These are phyloP conservation scores for Melanchra persicariae DNA, from an alignment of 2,888 invertebrate species.

Conservation along the genomic window DNA sequence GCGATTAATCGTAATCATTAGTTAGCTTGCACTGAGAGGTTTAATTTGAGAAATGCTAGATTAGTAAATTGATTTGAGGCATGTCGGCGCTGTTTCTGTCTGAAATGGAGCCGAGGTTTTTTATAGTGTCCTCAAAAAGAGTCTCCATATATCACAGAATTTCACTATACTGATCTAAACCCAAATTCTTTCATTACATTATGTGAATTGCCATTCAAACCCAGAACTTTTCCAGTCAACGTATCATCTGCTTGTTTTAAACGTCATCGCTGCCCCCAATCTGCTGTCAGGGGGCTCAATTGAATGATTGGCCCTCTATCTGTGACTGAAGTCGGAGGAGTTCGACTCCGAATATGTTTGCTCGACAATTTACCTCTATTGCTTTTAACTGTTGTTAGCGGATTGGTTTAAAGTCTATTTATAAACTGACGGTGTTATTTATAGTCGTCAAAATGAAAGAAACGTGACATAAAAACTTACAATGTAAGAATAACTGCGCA, in stretches of 20 bases:
- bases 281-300: slow-evolving; percentile 68
- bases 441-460: background rate
- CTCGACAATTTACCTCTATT: slow-evolving; percentile 24
- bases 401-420: background rate
- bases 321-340: slow-evolving; percentile 36
- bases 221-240: slow-evolving; percentile 11
- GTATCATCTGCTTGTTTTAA: background rate
- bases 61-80: slow-evolving; percentile 17
- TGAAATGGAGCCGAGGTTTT: background rate
- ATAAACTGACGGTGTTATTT: slow-evolving; percentile 14
- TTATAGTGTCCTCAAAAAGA: background rate
- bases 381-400: background rate
- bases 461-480: background rate
- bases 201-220: no score
- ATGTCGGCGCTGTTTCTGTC: slow-evolving; percentile 7
- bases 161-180: background rate
- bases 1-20: slow-evolving; percentile 49
- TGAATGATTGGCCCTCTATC: slow-evolving; percentile 75
- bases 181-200: background rate
- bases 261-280: slow-evolving; percentile 30
- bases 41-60: slow-evolving; percentile 26
- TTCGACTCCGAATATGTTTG: slow-evolving; percentile 42
- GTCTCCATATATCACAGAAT: no score
- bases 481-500: background rate
- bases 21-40: background rate